Evolutionary conservation across 2,113 vertebrate species (phyloP).

Genomic region (Antechinus stuartii): DNA sequence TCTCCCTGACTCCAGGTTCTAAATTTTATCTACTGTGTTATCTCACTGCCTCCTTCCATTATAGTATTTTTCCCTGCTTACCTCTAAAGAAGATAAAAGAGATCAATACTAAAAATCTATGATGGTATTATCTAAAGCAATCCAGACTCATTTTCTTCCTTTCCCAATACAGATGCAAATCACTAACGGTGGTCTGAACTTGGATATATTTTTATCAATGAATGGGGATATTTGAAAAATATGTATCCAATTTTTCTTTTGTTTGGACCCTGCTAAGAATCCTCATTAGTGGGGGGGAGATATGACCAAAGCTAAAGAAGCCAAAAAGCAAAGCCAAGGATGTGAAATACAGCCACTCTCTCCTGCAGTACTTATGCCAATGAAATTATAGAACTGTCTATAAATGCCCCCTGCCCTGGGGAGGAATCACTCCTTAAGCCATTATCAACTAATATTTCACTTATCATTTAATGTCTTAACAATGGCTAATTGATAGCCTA

Average conservation of each 20-base stretch:
- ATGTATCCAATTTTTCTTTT: background rate
- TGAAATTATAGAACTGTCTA: background rate
- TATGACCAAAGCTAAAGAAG: background rate
- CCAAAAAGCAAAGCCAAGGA: background rate
- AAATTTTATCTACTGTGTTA: background rate
- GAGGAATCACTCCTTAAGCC: background rate
- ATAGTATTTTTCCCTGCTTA: background rate
- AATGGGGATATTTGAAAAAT: background rate
- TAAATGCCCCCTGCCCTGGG: background rate
- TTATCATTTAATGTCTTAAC: constrained; percentile 26
- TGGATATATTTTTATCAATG: background rate
- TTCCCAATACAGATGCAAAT: background rate
- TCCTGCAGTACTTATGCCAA: background rate
- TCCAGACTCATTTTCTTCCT: background rate
- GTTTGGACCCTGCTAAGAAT: background rate
- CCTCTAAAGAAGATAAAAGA: background rate
- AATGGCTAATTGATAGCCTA: constrained; percentile 10
- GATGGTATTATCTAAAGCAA: background rate
- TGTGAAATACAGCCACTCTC: background rate
- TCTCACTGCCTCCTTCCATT: background rate
- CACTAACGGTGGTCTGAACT: background rate
- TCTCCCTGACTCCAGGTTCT: background rate
- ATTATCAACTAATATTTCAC: background rate
- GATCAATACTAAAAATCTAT: background rate
- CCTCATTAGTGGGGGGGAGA: background rate